Evolutionary conservation across 2,113 vertebrate species (phyloP).

Genomic region (Rhombomys opimus): DNA sequence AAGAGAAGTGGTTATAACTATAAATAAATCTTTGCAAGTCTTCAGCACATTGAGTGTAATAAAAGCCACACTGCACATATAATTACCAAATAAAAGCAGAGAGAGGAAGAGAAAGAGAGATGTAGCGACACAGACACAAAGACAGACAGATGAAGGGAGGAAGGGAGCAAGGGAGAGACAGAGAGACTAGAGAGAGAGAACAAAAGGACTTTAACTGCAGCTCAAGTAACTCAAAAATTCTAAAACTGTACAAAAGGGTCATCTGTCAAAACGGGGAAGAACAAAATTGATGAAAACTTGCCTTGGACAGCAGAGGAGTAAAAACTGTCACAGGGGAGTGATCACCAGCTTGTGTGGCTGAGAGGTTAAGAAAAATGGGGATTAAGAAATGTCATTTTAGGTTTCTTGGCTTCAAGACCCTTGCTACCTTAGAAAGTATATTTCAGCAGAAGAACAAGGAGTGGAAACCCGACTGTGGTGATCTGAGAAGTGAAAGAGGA

Average conservation of each 20-base stretch:
- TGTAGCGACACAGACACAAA: neutral
- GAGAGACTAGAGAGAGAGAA: neutral
- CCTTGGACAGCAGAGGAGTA: neutral
- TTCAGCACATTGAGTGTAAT: conserved; percentile 6
- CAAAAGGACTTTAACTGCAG: neutral
- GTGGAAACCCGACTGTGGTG: neutral
- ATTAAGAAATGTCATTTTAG: neutral
- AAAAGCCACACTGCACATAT: neutral
- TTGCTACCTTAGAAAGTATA: neutral
- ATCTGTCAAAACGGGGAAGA: neutral
- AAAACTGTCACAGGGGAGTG: neutral
- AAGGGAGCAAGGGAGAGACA: neutral
- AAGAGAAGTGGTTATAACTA: neutral
- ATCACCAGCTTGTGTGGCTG: neutral
- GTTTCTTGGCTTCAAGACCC: neutral
- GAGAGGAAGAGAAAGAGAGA: neutral
- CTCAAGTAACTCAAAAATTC: neutral
- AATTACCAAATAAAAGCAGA: neutral
- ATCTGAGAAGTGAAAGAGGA: neutral
- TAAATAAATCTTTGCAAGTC: neutral
- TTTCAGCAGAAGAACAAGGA: neutral
- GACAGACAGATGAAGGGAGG: neutral
- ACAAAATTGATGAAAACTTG: neutral
- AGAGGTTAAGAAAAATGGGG: neutral
- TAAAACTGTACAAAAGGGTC: neutral